A percentile compares a stretch with the other conserved stretches of the same genome.
phyloP scores from a whole-genome alignment of 2,888 invertebrate genomes.

The Eristalis tenax region DNA sequence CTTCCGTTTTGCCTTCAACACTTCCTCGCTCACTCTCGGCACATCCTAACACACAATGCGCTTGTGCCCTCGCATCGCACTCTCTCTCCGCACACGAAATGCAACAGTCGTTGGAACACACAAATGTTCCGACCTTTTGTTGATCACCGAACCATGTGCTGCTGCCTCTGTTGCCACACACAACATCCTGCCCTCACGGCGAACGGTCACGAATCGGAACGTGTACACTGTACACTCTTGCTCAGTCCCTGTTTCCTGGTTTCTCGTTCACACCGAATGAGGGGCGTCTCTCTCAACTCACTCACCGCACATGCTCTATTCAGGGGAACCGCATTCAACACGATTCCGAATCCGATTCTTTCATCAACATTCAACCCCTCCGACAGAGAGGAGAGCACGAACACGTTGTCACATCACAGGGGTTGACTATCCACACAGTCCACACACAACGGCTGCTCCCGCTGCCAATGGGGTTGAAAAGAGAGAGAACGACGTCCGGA shows the following conservation, averaged over 20 bases:
- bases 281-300: slow-evolving; percentile 21
- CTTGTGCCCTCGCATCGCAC: slow-evolving; percentile 51
- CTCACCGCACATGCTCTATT: slow-evolving; percentile 74
- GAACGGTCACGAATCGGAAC: slow-evolving; percentile 58
- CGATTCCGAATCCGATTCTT: slow-evolving; percentile 54
- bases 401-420: slow-evolving; percentile 57
- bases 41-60: slow-evolving; percentile 42
- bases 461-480: slow-evolving; percentile 55
- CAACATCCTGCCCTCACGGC: slow-evolving; percentile 50
- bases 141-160: slow-evolving; percentile 73
- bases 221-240: slow-evolving; percentile 19
- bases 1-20: slow-evolving; percentile 60
- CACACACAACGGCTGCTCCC: slow-evolving; percentile 30
- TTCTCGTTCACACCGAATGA: slow-evolving; percentile 19
- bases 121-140: slow-evolving; percentile 71
- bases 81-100: slow-evolving; percentile 44
- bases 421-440: slow-evolving; percentile 33
- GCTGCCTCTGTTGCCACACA: slow-evolving; percentile 43
- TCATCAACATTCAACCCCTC: slow-evolving; percentile 61
- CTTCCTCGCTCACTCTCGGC: slow-evolving; percentile 42
- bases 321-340: slow-evolving; percentile 47
- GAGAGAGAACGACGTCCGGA: slow-evolving; percentile 63
- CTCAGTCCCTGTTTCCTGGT: slow-evolving; percentile 59
- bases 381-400: slow-evolving; percentile 42
- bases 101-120: slow-evolving; percentile 68